Evolutionary conservation across 2,888 invertebrate species (phyloP).

Genomic region (Nomada goodeniana): DNA sequence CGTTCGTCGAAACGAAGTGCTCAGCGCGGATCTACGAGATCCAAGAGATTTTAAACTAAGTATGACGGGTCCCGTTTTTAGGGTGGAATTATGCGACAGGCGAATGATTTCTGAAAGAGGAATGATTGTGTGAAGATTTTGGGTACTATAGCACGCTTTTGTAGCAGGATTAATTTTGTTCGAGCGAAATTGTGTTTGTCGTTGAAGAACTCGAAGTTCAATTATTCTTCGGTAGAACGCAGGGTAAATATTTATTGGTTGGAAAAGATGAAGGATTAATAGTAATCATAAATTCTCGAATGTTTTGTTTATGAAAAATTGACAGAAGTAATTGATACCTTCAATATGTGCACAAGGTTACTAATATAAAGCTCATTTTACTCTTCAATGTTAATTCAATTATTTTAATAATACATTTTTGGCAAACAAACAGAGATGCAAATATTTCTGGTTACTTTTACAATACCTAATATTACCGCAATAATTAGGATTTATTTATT

Average conservation of each 20-base stretch:
- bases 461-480: no score
- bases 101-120: neutral
- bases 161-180: neutral
- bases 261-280: no score
- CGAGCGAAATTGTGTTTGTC: no score
- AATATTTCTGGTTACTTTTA: neutral
- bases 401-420: neutral
- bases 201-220: no score
- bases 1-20: neutral
- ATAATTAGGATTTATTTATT: neutral
- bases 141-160: neutral
- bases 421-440: neutral
- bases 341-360: neutral
- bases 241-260: no score
- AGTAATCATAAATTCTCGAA: no score
- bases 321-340: no score
- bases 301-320: no score
- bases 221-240: no score
- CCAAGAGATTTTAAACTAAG: neutral
- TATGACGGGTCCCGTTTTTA: neutral
- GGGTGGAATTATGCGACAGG: neutral
- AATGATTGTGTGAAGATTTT: neutral
- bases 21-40: neutral
- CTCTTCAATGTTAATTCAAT: neutral
- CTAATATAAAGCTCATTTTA: no score